Conservation (phyloP, 2,888 invertebrate species). For the Pterobdella sp. region DNA sequence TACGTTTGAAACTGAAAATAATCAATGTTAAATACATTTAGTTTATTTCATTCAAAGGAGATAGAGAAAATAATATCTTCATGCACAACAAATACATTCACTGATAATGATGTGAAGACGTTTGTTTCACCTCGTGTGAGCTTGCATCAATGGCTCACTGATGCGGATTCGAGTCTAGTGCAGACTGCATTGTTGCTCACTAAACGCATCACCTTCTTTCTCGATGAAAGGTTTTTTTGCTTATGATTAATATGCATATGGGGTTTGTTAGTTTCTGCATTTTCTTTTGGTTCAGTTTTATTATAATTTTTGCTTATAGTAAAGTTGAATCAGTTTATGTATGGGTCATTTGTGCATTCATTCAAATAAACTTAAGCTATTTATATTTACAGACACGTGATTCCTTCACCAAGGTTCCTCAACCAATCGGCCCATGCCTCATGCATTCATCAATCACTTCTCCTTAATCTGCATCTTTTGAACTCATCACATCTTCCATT, state of each 20-base stretch:
- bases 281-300: neutral
- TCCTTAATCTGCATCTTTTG: neutral
- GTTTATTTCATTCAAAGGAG: neutral
- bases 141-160: neutral
- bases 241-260: neutral
- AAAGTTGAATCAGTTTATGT: neutral
- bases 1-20: neutral
- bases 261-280: neutral
- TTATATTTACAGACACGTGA: neutral
- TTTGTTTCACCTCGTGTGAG: neutral
- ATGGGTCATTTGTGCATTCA: neutral
- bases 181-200: constrained; percentile 8
- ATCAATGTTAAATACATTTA: neutral
- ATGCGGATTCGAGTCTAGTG: neutral
- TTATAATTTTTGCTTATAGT: neutral
- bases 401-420: neutral
- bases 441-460: neutral
- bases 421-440: neutral
- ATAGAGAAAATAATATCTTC: neutral
- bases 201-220: constrained; percentile 10
- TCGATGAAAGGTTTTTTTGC: neutral
- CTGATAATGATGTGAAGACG: neutral
- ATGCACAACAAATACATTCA: neutral
- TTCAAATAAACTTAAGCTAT: neutral
- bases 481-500: no score